phyloP scores from a whole-genome alignment of 2,113 vertebrate species.

The Myodes glareolus region DNA sequence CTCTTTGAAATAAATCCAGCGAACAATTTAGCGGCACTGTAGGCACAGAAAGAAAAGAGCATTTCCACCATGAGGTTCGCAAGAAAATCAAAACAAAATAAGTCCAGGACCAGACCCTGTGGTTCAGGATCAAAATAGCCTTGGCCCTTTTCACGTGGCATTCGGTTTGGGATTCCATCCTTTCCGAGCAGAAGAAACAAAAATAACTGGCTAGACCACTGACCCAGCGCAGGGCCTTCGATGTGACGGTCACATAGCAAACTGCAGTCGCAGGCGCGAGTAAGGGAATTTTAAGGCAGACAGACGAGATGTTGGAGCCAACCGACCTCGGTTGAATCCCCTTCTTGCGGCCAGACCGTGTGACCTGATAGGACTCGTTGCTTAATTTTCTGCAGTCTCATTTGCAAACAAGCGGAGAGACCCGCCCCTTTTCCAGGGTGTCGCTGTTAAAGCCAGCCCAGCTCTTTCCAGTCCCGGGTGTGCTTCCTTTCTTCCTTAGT shows the following conservation, averaged over 20 bases:
- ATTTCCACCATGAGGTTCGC: conserved; percentile 68
- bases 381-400: not conserved
- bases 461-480: not conserved
- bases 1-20: conserved; percentile 90
- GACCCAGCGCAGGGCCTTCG: not conserved
- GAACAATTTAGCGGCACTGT: conserved; percentile 85
- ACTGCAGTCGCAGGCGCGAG: not conserved
- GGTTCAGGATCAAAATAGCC: conserved; percentile 31
- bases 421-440: accelerated
- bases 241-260: accelerated
- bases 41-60: conserved; percentile 80
- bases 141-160: conserved; percentile 14
- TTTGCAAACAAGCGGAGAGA: accelerated
- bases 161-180: not conserved
- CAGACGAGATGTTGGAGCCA: accelerated
- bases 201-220: not conserved
- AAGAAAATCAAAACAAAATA: conserved; percentile 48
- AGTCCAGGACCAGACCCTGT: conserved; percentile 74
- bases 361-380: not conserved
- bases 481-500: not conserved
- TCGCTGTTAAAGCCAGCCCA: not conserved
- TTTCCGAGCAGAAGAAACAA: not conserved
- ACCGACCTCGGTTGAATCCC: not conserved
- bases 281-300: not conserved
- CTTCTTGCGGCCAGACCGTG: not conserved